phyloP scores from a whole-genome alignment of 2,888 invertebrate species.

The Lottia scabra region DNA sequence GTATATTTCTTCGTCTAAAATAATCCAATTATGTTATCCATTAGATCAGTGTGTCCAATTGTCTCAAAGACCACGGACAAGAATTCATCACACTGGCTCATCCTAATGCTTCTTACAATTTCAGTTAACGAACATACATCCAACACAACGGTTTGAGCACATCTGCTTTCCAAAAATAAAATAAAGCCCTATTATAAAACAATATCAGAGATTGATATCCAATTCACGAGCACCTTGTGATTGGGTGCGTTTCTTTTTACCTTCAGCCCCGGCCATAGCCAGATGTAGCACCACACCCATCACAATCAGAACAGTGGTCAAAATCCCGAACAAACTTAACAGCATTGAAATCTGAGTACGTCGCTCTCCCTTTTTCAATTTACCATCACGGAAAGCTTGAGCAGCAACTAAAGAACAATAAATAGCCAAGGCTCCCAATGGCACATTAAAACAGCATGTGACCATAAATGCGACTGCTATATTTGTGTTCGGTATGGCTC shows the following conservation, averaged over 20 bases:
- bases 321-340: constrained; percentile 41
- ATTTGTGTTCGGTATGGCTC: constrained; percentile 39
- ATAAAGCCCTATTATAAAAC: no score
- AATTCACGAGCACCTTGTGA: no score
- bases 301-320: constrained; percentile 43
- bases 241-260: background rate
- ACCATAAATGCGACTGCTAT: constrained; percentile 43
- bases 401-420: constrained; percentile 45
- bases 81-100: no score
- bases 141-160: no score
- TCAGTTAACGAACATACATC: no score
- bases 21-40: no score
- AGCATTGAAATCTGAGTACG: constrained; percentile 39
- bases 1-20: no score
- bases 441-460: constrained; percentile 44
- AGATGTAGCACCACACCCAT: constrained; percentile 40
- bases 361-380: constrained; percentile 32
- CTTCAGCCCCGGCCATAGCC: constrained; percentile 12
- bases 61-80: no score
- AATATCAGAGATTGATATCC: no score
- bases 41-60: no score
- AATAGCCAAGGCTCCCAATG: constrained; percentile 42
- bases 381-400: constrained; percentile 38
- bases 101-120: no score
- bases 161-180: no score